Conservation (phyloP, 1,140 invertebrate species). For the Brachionus manjavacas region DNA sequence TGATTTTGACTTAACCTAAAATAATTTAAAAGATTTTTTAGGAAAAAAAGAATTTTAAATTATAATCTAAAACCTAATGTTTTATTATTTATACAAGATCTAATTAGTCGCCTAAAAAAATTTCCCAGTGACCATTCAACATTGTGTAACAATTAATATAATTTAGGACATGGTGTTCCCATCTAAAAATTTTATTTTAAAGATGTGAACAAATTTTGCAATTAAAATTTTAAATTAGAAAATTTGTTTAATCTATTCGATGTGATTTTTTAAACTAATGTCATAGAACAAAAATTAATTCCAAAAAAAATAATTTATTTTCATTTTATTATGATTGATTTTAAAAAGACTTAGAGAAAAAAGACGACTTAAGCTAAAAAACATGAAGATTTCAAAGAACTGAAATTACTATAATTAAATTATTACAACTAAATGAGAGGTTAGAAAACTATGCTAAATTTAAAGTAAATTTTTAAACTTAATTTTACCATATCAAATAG, state of each 20-base stretch:
- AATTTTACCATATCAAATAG: no score
- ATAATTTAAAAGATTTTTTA: neutral
- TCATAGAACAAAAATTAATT: no score
- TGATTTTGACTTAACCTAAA: neutral
- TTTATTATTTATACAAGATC: neutral
- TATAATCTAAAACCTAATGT: neutral
- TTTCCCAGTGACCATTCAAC: neutral
- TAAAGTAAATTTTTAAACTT: no score
- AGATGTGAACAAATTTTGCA: neutral
- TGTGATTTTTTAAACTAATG: no score
- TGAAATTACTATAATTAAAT: no score
- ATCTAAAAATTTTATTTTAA: neutral
- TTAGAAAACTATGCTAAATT: no score
- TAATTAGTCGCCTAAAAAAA: neutral
- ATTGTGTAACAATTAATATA: neutral
- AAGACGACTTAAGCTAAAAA: no score
- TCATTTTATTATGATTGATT: no score
- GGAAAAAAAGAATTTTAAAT: neutral
- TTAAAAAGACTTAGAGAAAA: no score
- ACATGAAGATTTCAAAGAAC: no score
- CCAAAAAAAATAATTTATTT: no score
- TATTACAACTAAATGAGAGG: no score
- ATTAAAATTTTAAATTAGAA: neutral
- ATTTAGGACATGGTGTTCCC: neutral
- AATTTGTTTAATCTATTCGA: neutral